phyloP scores from a whole-genome alignment of 2,888 invertebrate genomes.

The Dichetophora obliterata region DNA sequence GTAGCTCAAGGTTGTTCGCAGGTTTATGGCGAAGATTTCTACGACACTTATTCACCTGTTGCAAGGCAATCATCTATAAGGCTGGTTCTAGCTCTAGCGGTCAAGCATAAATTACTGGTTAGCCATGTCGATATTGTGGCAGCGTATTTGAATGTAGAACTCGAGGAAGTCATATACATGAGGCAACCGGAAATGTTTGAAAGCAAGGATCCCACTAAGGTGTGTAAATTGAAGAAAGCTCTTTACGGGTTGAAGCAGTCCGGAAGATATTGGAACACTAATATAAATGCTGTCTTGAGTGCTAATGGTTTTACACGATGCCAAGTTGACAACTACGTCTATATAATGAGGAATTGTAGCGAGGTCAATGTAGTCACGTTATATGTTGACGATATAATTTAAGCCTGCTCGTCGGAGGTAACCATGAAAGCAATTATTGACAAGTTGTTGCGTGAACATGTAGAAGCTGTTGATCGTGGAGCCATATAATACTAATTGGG shows the following conservation, averaged over 20 bases:
- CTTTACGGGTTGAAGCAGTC: constrained; percentile 35
- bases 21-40: constrained; percentile 37
- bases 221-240: constrained; percentile 25
- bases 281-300: constrained; percentile 33
- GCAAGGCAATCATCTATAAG: neutral
- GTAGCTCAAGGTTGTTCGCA: constrained; percentile 53
- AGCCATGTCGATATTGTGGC: neutral
- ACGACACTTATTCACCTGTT: neutral
- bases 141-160: constrained; percentile 18
- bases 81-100: neutral
- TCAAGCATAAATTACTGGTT: constrained; percentile 1
- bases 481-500: neutral
- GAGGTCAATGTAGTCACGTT: constrained; percentile 15
- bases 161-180: neutral
- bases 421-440: constrained; percentile 29
- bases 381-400: neutral
- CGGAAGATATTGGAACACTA: constrained; percentile 30
- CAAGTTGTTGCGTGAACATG: constrained; percentile 16
- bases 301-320: constrained; percentile 25
- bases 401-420: neutral
- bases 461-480: constrained; percentile 27
- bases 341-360: constrained; percentile 5
- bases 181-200: neutral
- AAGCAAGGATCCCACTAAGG: neutral
- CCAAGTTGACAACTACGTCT: neutral